A percentile compares a stretch with the other conserved stretches of the same genome.
phyloP scores from a whole-genome alignment of 2,113 vertebrate species.

The Indicator maculatus region DNA sequence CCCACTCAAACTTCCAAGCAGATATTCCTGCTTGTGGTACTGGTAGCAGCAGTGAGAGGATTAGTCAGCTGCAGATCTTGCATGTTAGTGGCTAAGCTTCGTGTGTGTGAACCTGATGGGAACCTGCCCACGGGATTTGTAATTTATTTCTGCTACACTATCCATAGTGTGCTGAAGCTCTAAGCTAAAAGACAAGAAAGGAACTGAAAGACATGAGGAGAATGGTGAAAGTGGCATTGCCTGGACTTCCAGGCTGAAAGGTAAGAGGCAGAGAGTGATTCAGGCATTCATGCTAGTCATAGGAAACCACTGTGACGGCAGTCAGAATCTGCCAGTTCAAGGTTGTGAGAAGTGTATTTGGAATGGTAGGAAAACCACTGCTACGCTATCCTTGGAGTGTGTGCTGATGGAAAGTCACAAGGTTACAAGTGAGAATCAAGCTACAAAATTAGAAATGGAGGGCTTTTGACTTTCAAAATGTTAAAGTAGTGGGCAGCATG shows the following conservation, averaged over 20 bases:
- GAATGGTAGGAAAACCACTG: neutral
- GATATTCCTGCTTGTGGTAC: neutral
- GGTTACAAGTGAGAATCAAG: neutral
- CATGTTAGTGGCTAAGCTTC: neutral
- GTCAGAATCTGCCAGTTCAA: neutral
- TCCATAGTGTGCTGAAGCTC: neutral
- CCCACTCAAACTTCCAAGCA: neutral
- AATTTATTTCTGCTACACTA: accelerated
- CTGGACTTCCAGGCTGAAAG: neutral
- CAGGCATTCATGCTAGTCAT: neutral
- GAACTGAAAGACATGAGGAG: neutral
- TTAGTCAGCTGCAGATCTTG: neutral
- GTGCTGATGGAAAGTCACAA: neutral
- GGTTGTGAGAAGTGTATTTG: neutral
- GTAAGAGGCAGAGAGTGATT: neutral
- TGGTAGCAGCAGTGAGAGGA: neutral
- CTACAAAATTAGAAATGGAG: neutral
- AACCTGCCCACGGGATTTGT: neutral
- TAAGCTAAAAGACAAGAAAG: neutral
- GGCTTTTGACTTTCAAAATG: neutral
- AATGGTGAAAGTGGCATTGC: accelerated
- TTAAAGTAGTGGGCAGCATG: neutral
- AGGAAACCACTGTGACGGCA: neutral
- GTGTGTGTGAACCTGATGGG: accelerated
- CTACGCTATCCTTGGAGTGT: accelerated